These are phyloP conservation scores for Lepus oiostolus DNA, from an alignment of 2,797 vertebrate species.

Conservation along the genomic window DNA sequence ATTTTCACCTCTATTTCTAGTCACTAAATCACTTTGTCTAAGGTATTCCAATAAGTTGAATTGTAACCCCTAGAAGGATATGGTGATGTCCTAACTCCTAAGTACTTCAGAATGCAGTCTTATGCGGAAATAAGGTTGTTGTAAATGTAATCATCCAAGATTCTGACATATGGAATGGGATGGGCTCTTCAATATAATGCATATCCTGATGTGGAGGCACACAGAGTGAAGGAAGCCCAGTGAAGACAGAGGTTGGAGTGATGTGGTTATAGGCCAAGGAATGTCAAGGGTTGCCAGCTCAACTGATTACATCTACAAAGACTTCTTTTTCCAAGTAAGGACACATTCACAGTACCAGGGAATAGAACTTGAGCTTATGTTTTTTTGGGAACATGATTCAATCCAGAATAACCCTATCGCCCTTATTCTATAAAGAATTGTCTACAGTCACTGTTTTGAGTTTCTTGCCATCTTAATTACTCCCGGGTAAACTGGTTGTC, in stretches of 20 bases:
- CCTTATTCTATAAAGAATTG: neutral
- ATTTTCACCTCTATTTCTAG: neutral
- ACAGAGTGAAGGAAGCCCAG: neutral
- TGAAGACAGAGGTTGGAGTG: neutral
- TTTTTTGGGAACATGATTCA: neutral
- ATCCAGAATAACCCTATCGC: neutral
- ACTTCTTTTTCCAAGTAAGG: neutral
- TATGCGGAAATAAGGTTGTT: slow-evolving; percentile 3
- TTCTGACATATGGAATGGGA: neutral
- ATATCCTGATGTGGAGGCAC: neutral
- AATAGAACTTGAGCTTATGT: neutral
- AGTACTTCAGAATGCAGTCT: neutral
- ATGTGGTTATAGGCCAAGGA: neutral
- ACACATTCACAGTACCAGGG: neutral
- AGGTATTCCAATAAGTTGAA: neutral
- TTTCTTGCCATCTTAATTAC: slow-evolving; percentile 11
- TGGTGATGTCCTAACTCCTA: neutral
- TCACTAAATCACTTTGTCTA: slow-evolving; percentile 11
- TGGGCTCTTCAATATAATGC: neutral
- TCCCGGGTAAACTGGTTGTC: neutral
- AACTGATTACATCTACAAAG: neutral
- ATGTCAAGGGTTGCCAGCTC: neutral
- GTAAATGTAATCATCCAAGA: neutral
- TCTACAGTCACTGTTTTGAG: neutral
- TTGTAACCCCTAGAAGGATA: neutral